Evolutionary conservation across 2,888 invertebrate species (phyloP).

Genomic region (Ophioninae sp.): DNA sequence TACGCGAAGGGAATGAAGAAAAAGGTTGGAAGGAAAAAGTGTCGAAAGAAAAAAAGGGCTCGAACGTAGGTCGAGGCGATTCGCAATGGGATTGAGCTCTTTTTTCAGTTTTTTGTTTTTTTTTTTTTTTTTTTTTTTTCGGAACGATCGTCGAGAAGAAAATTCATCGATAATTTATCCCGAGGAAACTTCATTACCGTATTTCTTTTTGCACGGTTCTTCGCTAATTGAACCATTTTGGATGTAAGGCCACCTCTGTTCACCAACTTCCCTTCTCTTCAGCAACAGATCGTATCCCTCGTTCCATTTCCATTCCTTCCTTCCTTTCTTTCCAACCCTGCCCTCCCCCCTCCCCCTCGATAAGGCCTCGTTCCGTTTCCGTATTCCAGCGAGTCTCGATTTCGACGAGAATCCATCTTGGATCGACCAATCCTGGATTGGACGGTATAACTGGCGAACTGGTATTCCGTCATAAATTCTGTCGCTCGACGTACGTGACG

Average conservation of each 20-base stretch:
- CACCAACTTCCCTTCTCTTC: not conserved
- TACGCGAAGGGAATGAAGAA: constrained; percentile 10
- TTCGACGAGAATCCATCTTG: not conserved
- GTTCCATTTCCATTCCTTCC: not conserved
- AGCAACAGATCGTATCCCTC: not conserved
- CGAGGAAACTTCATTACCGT: constrained; percentile 59
- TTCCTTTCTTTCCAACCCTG: constrained; percentile 2
- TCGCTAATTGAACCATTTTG: constrained; percentile 73
- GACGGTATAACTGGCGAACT: constrained; percentile 61
- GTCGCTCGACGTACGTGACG: constrained; percentile 73
- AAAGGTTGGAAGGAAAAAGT: constrained; percentile 4
- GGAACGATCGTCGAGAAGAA: constrained; percentile 38
- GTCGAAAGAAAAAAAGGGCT: not conserved
- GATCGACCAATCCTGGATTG: constrained; percentile 57
- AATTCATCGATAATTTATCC: constrained; percentile 63
- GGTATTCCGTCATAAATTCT: constrained; percentile 76
- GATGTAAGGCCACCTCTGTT: constrained; percentile 29
- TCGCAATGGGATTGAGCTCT: not conserved
- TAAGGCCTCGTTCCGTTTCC: not conserved
- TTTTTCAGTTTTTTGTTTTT: no score
- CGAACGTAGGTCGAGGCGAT: not conserved
- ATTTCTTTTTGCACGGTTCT: constrained; percentile 64
- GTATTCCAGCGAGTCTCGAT: not conserved
- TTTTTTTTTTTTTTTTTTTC: constrained; percentile 25
- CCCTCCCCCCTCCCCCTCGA: not conserved